Base-by-base conservation (phyloP, 2,888 invertebrate genomes). In the Embidobia sp. region DNA sequence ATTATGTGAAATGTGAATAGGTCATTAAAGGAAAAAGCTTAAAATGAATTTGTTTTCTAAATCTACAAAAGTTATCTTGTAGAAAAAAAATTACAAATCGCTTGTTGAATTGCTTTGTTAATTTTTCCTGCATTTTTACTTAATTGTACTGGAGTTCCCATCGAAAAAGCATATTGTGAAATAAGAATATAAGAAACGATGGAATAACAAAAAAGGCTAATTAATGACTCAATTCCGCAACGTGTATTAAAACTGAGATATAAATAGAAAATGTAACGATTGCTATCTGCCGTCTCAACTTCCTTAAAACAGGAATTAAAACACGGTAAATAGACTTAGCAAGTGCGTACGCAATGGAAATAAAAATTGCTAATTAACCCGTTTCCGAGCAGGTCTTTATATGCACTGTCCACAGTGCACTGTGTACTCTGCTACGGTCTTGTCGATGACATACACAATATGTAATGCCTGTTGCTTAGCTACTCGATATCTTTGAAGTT, bases 401-500 rank as follows among this genome's bases (percentile, higher is more conserved):
- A 55, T 76, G 72, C 73, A 63, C 42, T 67, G 77, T 64, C 55
- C 49, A 79, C 72, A 72, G 18, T 51, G 49, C 35, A 29, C 22
- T 77, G 77, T 79, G 77, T 77, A 66, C 61, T 63, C 26, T 74
- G 69, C 49, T 18, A 67, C 46, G 61, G 69, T 33, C 73, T 64
- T 70, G 70, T 51, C 70, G 70, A 73, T 75, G 69, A 69, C 64
- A 74, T 64, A 64, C 46, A 70, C 67, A 79, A 77, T 79, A 69
- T 79, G 72, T 75, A 79, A 77, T 77, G 79, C 77, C 55, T 77
- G 77, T 79, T 72, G 63, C 67, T 57, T 51, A 63, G 75, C 79
- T 79, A 79, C 77, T 73, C 73, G 64, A 67, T 53, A 79, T 73
- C 77, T 77, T 79, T 79, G 77, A 79, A 75, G 74, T 77, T 64